These are phyloP conservation scores for Drosophila kambysellisi DNA, from an alignment of 2,888 invertebrate species.

Conservation along the genomic window DNA sequence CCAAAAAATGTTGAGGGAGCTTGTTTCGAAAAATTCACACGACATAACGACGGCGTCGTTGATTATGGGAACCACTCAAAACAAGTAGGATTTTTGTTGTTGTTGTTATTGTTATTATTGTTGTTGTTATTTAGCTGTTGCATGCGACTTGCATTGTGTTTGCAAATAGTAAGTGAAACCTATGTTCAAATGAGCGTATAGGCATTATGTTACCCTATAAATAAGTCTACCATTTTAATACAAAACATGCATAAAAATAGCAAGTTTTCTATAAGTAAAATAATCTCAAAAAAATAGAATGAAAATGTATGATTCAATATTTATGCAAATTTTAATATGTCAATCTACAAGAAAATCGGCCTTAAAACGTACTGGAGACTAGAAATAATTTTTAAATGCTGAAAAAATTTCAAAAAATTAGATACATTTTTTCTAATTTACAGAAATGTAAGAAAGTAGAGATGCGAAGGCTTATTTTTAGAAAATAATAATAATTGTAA, in stretches of 20 bases:
- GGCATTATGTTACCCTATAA: background rate
- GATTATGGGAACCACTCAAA: constrained; percentile 78
- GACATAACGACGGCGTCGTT: constrained; percentile 50
- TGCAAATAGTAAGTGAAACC: constrained; percentile 15
- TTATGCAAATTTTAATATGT: background rate
- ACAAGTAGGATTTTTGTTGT: constrained; percentile 62
- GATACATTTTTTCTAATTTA: background rate
- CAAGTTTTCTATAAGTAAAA: background rate
- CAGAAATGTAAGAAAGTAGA: background rate
- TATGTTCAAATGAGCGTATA: background rate
- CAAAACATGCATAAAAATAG: background rate
- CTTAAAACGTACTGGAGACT: background rate
- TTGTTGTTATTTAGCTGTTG: constrained; percentile 52
- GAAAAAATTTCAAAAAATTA: background rate
- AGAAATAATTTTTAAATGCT: background rate
- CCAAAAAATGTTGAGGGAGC: constrained; percentile 50
- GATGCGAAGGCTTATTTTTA: background rate
- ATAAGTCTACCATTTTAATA: background rate
- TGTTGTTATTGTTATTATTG: constrained; percentile 20
- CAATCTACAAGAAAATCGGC: background rate
- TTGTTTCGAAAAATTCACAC: constrained; percentile 69
- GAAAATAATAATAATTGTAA: background rate
- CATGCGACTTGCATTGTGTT: constrained; percentile 46
- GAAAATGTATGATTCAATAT: background rate
- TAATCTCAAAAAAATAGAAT: background rate